Base-by-base conservation (phyloP, 64 coral and sea anemone species). In the Pocillopora verrucosa region DNA sequence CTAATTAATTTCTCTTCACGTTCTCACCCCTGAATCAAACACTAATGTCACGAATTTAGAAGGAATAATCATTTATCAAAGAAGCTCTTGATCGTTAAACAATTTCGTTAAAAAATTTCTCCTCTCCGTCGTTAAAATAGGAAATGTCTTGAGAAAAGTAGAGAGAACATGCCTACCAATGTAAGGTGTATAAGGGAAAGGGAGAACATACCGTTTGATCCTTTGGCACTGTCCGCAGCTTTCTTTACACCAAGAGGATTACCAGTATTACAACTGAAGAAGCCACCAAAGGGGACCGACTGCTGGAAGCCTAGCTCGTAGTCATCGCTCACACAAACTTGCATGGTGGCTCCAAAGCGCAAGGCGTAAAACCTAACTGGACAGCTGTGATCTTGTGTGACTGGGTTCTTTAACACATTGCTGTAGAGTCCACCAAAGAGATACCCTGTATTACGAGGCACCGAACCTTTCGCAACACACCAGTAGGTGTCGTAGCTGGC, bases 371-470 rank as follows among this genome's bases (percentile, higher is more conserved):
- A 98, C 88, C 95, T 98, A 11, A 77, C 63, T 17, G 96, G 96
- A 83, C 96, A 98, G 60, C 61, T 78, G 0, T 60, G 36, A 37
- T 56, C 69, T 30, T 90, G 82, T 30, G 93, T 95, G 13, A 98
- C 62, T 10, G 93, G 89, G 62, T 98, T 98, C 16, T 56, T 72
- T 0, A 73, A 1, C 3, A 76, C 62, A 26, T 95, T 83, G 19
- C 87, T 94, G 84, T 98, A 98, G n/a, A 95, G 78, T 34, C 96
- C 96, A 2, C 96, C 96, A 80, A 98, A 98, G 24, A 98, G 76
- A 60, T 93, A 98, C 1, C 96, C 96, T n/a, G 87, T 80, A 64
- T 94, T 81, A 30, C 63, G n/a, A 25, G 80, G 88, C 16, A 94
- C 88, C 19, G 36, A 6, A 3, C 93, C 88, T 77, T 72, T 87